A percentile compares a stretch with the other conserved stretches of the same genome.
Conservation (phyloP, 1,140 invertebrate species). For the Ceratoteleas bidentatus region DNA sequence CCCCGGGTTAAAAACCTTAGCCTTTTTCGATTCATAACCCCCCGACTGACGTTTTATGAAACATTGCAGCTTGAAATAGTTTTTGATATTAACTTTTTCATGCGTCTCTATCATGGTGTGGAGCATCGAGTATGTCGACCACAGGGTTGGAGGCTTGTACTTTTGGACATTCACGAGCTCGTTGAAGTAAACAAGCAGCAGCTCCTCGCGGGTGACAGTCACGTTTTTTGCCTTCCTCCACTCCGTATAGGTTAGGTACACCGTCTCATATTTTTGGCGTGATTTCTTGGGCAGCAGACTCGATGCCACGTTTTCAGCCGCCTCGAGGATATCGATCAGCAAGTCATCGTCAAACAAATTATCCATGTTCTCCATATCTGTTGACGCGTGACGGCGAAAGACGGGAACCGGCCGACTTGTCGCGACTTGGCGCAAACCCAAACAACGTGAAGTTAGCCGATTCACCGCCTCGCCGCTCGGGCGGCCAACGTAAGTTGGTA, state of each 20-base stretch:
- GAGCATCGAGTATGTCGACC: neutral
- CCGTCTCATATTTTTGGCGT: neutral
- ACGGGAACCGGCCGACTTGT: neutral
- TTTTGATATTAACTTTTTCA: neutral
- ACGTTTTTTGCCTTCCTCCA: neutral
- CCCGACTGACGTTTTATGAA: neutral
- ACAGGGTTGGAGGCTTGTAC: neutral
- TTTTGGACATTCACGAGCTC: neutral
- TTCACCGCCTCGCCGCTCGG: neutral
- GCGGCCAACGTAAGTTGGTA: neutral
- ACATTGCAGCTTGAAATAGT: neutral
- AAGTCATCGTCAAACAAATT: neutral
- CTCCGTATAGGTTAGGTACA: neutral
- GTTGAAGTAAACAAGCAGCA: neutral
- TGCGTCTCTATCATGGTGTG: neutral
- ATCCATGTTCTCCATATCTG: neutral
- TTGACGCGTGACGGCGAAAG: neutral
- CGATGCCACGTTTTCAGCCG: neutral
- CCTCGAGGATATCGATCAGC: neutral
- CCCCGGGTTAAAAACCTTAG: neutral
- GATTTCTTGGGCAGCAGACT: neutral
- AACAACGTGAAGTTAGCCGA: slow-evolving; percentile 2
- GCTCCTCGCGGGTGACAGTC: slow-evolving; percentile 1
- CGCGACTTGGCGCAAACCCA: too few species aligned
- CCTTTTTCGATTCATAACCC: neutral